Base-by-base conservation (phyloP, 2,888 invertebrate genomes). In the Coronaproctus castanopsis region DNA sequence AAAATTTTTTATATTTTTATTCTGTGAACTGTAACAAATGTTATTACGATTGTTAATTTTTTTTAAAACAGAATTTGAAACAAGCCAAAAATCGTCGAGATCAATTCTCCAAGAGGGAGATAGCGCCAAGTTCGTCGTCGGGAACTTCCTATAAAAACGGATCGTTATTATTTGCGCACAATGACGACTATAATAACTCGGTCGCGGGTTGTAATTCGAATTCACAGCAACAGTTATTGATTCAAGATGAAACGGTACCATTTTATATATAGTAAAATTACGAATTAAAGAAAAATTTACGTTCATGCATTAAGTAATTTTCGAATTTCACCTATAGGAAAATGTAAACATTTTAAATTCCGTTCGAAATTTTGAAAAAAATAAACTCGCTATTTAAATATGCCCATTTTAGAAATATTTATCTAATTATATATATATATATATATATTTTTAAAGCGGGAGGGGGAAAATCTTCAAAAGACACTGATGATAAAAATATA, bases 71-170 rank as follows among this genome's bases (percentile, higher is more conserved):
- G 80, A 98, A 95, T 75, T 76, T 98, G 70, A 92, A 92, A 71
- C 88, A 93, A 68, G 96, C 97, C 72, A 92, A 93, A 71, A 83
- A 78, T 65, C 80, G 97, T 66, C 78, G 95, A 65, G 96, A 97
- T 71, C 92, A 95, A 70, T 93, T 88, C 71, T 78, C 80, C n/a
- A 36, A 36, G 36, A 36, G 14, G 14, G 82, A 82, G 23, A 63
- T 78, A 79, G 19, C 54, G 10, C 21, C 23, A 57, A 49, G 49
- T 24, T 78, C 80, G 50, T 75, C 54, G 3, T 24, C 24, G 8
- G 57, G 50, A 22, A 21, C 50, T 21, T 52, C 24, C 55, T 58
- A 54, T 58, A 70, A 70, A 57, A 69, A 70, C 61, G 76, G 74
- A 70, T 69, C 77, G 71, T 70, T 70, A 18, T 62, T 70, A 57